phyloP scores from a whole-genome alignment of 2,113 vertebrate species.

The Dipodomys merriami region DNA sequence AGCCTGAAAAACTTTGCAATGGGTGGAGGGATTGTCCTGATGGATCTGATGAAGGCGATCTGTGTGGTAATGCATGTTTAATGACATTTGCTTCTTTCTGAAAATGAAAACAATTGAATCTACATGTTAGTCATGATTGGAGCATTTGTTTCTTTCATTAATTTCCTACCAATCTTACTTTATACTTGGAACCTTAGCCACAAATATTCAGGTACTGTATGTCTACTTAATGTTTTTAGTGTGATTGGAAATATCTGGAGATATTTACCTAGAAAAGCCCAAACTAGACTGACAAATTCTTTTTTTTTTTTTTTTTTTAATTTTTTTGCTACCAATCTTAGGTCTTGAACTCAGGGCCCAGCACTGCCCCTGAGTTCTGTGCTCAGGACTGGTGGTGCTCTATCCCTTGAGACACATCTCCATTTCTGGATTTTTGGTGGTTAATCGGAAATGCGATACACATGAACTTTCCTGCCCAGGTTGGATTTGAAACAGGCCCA shows the following conservation, averaged over 20 bases:
- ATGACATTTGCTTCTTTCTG: neutral
- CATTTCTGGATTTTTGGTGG: no score
- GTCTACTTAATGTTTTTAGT: neutral
- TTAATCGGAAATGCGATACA: no score
- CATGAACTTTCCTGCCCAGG: no score
- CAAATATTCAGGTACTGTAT: neutral
- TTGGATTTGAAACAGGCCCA: no score
- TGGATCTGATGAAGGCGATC: slow-evolving; percentile 95
- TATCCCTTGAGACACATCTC: no score
- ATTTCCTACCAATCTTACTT: neutral
- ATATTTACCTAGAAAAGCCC: neutral
- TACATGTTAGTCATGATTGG: neutral
- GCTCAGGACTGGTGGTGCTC: no score
- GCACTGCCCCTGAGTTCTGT: no score
- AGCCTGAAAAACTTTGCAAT: slow-evolving; percentile 97
- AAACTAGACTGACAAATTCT: neutral
- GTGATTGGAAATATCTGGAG: slow-evolving; percentile 12
- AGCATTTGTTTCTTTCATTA: neutral
- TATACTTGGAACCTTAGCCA: neutral
- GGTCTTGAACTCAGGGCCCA: no score
- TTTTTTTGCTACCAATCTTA: no score
- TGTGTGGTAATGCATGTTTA: slow-evolving; percentile 91
- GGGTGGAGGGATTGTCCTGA: slow-evolving; percentile 95
- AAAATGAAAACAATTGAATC: neutral
- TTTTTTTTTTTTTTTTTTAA: no score